Evolutionary conservation across 1,140 invertebrate species (phyloP).

Genomic region (Littorina saxatilis): DNA sequence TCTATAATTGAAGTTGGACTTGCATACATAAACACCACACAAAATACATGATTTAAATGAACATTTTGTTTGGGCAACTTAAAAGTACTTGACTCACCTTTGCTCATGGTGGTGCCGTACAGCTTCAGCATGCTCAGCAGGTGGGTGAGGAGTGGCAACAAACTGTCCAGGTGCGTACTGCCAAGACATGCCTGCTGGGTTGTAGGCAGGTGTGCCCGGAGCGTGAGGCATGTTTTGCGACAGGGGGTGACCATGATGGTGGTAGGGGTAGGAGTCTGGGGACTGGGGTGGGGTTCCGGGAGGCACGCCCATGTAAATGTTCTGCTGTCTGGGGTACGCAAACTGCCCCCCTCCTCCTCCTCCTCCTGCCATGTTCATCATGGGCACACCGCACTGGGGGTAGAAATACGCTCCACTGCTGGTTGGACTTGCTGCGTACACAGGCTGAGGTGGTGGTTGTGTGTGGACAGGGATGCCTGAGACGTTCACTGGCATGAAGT

Average conservation of each 20-base stretch:
- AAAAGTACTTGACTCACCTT: slow-evolving; percentile 58
- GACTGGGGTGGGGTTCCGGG: slow-evolving; percentile 5
- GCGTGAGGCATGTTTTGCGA: slow-evolving; percentile 23
- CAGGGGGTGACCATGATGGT: slow-evolving; percentile 9
- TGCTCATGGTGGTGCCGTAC: slow-evolving; percentile 68
- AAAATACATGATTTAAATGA: too few relatives aligned
- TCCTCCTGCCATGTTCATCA: neutral
- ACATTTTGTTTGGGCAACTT: too few relatives aligned
- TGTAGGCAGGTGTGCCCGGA: neutral
- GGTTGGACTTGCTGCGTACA: slow-evolving; percentile 1
- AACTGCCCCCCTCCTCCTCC: neutral
- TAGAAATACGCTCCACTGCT: neutral
- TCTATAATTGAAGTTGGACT: too few relatives aligned
- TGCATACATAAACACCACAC: too few relatives aligned
- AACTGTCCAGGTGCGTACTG: neutral
- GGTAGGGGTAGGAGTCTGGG: slow-evolving; percentile 14
- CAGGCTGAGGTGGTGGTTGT: neutral
- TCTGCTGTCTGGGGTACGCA: slow-evolving; percentile 11
- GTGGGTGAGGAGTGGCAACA: neutral
- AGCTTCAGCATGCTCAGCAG: slow-evolving; percentile 58
- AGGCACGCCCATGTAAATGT: slow-evolving; percentile 24
- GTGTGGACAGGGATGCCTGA: neutral
- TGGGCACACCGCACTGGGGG: neutral
- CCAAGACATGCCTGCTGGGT: slow-evolving; percentile 1
- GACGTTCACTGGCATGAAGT: neutral